Percentiles rank a stretch among this genome's conserved stretches.
These are phyloP conservation scores for Bombus vancouverensis DNA, from an alignment of 1,140 invertebrate genomes.

Conservation along the genomic window DNA sequence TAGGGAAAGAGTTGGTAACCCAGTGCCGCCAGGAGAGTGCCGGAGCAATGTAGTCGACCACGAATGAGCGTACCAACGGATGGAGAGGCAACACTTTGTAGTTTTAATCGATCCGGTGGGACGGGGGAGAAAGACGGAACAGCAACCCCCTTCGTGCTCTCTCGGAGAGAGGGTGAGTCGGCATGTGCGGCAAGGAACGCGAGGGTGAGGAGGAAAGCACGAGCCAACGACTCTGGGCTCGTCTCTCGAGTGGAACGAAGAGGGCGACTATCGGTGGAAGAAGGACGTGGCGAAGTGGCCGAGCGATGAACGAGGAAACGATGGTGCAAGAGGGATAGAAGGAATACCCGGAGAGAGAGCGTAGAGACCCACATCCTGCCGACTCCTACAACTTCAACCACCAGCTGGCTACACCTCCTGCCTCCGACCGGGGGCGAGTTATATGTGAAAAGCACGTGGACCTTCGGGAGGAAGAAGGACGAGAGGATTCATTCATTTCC, in stretches of 20 bases:
- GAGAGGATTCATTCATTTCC: slow-evolving; percentile 78
- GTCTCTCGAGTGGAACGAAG: slow-evolving; percentile 45
- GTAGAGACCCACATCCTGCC: slow-evolving; percentile 78
- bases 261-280: slow-evolving; percentile 54
- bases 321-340: slow-evolving; percentile 53
- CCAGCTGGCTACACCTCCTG: slow-evolving; percentile 76
- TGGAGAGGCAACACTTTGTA: slow-evolving; percentile 79
- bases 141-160: slow-evolving; percentile 30
- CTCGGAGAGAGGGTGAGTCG: slow-evolving; percentile 53
- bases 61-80: slow-evolving; percentile 77
- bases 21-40: slow-evolving; percentile 72
- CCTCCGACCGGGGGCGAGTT: slow-evolving; percentile 72
- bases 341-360: slow-evolving; percentile 67
- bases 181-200: slow-evolving; percentile 45
- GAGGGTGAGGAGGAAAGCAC: slow-evolving; percentile 34
- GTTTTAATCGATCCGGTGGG: slow-evolving; percentile 80
- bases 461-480: slow-evolving; percentile 76
- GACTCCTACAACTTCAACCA: slow-evolving; percentile 80
- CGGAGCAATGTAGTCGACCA: slow-evolving; percentile 76
- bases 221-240: slow-evolving; percentile 9
- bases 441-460: slow-evolving; percentile 76
- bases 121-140: slow-evolving; percentile 72
- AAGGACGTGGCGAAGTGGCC: slow-evolving; percentile 48
- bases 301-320: slow-evolving; percentile 62
- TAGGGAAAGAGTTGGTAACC: slow-evolving; percentile 74